Conservation (phyloP, 2,888 invertebrate genomes). For the Melanostoma scalare region DNA sequence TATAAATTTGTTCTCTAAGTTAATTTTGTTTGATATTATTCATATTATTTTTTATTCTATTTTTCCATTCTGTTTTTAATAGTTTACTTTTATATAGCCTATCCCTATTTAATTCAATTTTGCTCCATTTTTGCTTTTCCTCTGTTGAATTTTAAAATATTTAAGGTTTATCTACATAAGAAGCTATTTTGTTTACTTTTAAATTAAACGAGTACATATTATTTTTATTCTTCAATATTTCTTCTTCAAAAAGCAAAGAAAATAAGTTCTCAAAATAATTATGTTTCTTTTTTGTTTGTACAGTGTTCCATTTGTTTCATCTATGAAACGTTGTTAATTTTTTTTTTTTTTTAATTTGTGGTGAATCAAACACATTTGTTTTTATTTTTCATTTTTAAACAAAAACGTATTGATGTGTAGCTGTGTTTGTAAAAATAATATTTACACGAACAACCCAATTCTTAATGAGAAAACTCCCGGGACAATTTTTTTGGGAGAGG, state of each 20-base stretch:
- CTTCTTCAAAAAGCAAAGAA: conserved; percentile 45
- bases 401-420: conserved; percentile 7
- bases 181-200: conserved; percentile 30
- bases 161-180: conserved; percentile 54
- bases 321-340: conserved; percentile 14
- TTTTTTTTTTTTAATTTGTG: not conserved
- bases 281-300: conserved; percentile 15
- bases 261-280: conserved; percentile 16
- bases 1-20: conserved; percentile 16
- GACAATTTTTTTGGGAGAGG: too few relatives aligned
- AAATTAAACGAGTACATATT: conserved; percentile 37
- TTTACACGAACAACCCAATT: conserved; percentile 36
- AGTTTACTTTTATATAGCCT: conserved; percentile 29
- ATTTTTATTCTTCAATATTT: conserved; percentile 15
- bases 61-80: not conserved
- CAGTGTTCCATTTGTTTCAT: conserved; percentile 12
- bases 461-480: conserved; percentile 1
- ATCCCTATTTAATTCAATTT: conserved; percentile 51
- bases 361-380: not conserved
- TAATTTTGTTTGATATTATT: conserved; percentile 25
- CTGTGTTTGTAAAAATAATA: conserved; percentile 42
- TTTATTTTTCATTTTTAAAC: conserved; percentile 20
- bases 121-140: conserved; percentile 56
- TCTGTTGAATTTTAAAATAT: conserved; percentile 30
- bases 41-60: conserved; percentile 5